phyloP scores from a whole-genome alignment of 2,888 invertebrate genomes.

The Caenorhabditis doughertyi region DNA sequence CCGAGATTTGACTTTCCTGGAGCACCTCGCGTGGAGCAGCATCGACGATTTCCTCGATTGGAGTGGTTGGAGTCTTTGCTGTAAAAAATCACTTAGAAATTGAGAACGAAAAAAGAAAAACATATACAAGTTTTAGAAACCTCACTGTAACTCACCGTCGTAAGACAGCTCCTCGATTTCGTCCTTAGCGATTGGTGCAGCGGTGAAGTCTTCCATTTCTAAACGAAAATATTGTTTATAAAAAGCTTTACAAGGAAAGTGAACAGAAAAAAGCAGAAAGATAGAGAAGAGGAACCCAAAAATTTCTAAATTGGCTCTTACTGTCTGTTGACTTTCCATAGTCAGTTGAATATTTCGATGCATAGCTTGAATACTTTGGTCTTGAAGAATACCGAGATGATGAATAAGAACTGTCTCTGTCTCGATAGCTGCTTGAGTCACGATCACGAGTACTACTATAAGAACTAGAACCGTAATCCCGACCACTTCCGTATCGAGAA shows the following conservation, averaged over 20 bases:
- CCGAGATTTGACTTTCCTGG: conserved; percentile 69
- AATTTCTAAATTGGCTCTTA: conserved; percentile 15
- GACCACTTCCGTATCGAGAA: conserved; percentile 53
- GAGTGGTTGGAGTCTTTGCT: conserved; percentile 43
- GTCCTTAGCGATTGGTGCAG: conserved; percentile 57
- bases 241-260: not conserved
- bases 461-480: conserved; percentile 47
- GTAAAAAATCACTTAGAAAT: not conserved
- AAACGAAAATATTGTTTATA: not conserved
- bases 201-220: conserved; percentile 58
- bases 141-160: conserved; percentile 35
- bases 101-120: not conserved
- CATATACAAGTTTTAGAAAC: no score
- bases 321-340: conserved; percentile 45
- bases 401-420: conserved; percentile 21
- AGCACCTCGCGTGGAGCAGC: conserved; percentile 57
- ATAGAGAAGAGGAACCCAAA: conserved; percentile 8
- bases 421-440: conserved; percentile 31
- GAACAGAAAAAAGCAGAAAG: not conserved
- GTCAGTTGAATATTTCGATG: conserved; percentile 55
- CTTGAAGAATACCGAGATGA: conserved; percentile 38
- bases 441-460: conserved; percentile 43
- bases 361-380: conserved; percentile 57
- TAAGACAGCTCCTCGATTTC: conserved; percentile 61
- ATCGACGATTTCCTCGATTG: conserved; percentile 22